Conservation (phyloP, 1,140 invertebrate genomes). For the Drosophila azteca region DNA sequence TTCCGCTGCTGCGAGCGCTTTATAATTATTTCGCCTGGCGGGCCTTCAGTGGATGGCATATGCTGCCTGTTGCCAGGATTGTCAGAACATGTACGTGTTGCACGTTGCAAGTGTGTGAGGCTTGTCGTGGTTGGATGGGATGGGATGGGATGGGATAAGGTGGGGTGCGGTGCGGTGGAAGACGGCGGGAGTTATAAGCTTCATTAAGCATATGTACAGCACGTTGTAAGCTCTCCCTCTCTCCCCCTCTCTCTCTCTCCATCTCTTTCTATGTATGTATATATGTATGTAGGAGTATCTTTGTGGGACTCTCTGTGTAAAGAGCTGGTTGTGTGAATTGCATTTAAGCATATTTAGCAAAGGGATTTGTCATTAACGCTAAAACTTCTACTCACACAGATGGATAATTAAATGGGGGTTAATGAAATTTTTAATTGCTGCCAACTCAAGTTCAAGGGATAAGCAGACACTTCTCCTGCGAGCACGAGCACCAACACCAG, state of each 20-base stretch:
- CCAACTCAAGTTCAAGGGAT: no score
- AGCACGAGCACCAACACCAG: no score
- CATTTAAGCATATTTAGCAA: conserved; percentile 83
- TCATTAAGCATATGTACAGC: conserved; percentile 83
- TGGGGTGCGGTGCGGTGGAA: conserved; percentile 17
- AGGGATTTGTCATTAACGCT: conserved; percentile 82
- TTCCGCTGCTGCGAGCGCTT: conserved; percentile 77
- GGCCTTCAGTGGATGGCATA: conserved; percentile 77
- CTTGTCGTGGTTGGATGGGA: neutral
- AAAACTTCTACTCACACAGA: conserved; percentile 45
- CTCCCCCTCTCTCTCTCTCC: conserved; percentile 13
- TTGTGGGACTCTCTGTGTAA: conserved; percentile 17
- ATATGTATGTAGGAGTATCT: conserved; percentile 1
- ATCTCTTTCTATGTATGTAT: neutral
- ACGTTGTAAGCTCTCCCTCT: conserved; percentile 69
- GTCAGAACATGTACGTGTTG: conserved; percentile 76
- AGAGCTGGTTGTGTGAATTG: conserved; percentile 45
- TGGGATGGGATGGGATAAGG: neutral
- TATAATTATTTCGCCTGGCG: conserved; percentile 82
- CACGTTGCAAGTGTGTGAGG: conserved; percentile 47
- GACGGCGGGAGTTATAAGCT: conserved; percentile 79
- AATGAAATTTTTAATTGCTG: conserved; percentile 72
- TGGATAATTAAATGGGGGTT: conserved; percentile 78
- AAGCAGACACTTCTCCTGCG: no score
- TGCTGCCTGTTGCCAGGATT: conserved; percentile 81